phyloP scores from a whole-genome alignment of 2,888 invertebrate species.

The Dugesia japonica region DNA sequence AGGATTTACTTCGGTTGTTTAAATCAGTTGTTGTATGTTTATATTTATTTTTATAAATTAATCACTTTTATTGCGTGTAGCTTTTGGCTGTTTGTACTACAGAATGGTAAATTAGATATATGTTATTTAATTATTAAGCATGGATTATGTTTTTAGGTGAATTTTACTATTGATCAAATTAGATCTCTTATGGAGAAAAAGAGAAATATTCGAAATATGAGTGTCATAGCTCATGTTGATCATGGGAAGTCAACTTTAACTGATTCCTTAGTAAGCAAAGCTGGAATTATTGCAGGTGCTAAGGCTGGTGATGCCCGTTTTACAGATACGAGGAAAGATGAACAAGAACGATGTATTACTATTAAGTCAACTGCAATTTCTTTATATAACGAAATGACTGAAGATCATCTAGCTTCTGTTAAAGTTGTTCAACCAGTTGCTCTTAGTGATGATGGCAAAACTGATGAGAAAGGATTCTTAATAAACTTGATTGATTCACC shows the following conservation, averaged over 20 bases:
- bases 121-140: too few species aligned
- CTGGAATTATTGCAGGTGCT: slow-evolving; percentile 95
- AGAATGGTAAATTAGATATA: too few species aligned
- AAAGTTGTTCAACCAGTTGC: slow-evolving; percentile 55
- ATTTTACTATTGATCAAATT: slow-evolving; percentile 36
- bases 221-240: slow-evolving; percentile 99
- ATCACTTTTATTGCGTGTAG: neutral
- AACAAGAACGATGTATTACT: slow-evolving; percentile 98
- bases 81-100: neutral
- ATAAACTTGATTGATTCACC: slow-evolving; percentile 99
- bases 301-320: slow-evolving; percentile 97
- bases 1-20: neutral
- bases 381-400: slow-evolving; percentile 89
- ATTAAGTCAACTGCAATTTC: slow-evolving; percentile 99
- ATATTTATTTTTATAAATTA: neutral
- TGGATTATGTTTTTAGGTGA: slow-evolving; percentile 35
- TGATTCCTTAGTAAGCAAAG: slow-evolving; percentile 95
- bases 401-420: slow-evolving; percentile 83
- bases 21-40: neutral
- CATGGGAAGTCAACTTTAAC: slow-evolving; percentile 98
- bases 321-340: slow-evolving; percentile 97
- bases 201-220: slow-evolving; percentile 99
- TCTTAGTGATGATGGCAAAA: slow-evolving; percentile 36
- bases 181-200: slow-evolving; percentile 85
- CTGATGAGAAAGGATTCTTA: slow-evolving; percentile 67